Base-by-base conservation (phyloP, 2,888 invertebrate species). In the Endomychus coccineus region DNA sequence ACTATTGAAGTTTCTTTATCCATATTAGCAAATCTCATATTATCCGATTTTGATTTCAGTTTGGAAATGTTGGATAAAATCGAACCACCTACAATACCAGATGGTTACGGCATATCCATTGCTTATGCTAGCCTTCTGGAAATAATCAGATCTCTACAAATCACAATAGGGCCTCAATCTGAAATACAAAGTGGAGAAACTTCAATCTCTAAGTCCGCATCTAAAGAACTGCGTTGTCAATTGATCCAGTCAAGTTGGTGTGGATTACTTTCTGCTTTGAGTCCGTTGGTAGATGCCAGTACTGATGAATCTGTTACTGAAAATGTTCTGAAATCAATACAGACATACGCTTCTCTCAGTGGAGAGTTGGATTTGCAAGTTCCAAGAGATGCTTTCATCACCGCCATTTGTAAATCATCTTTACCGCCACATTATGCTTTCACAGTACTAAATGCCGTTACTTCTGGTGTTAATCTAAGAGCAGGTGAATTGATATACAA, bases 31-130 rank as follows among this genome's bases (percentile, higher is more conserved):
- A n/a, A n/a, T n/a, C n/a, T n/a, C n/a, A n/a, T n/a, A n/a, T n/a
- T n/a, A n/a, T n/a, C n/a, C n/a, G n/a, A n/a, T n/a, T n/a, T n/a
- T n/a, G n/a, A n/a, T 62, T 67, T 36, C 62, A 91, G 94, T 59
- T 73, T 97, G 61, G 98, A 98, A 64, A 87, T 95, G 84, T 64
- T 96, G 53, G 98, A 98, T 58, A 91, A 95, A 61, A 77, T 84
- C 11, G 97, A 98, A 55, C 89, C 96, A 4, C 95, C 95, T 0
- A 66, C 76, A 7, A 86, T 97, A 48, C 89, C 90, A n/a, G 95
- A 97, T 46, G 96, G 97, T 1, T 98, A 97, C 67, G 94, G 95
- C 3, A 85, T 98, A 41, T 95, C 96, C 0, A 79, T 97, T 23
- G 92, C 95, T 0, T 96, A 94, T 67, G 87, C 90, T 3, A 90